Conservation (phyloP, 2,797 vertebrate species). For the Smutsia gigantea region DNA sequence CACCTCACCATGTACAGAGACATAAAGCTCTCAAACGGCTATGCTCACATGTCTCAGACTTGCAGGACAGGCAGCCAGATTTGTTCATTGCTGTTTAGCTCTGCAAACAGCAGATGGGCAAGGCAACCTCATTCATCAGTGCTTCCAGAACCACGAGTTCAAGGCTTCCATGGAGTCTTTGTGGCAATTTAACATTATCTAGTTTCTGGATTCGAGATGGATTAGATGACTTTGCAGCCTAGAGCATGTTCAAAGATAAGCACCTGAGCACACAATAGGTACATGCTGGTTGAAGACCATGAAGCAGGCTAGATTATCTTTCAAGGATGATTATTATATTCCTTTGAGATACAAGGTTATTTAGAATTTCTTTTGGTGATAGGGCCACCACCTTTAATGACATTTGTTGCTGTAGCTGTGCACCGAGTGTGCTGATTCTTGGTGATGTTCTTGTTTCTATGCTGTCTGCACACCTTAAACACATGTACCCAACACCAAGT, state of each 20-base stretch:
- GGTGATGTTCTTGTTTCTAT: background rate
- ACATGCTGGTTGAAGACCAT: background rate
- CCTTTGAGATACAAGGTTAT: background rate
- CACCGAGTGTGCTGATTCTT: background rate
- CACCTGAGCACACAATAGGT: background rate
- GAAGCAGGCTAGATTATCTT: background rate
- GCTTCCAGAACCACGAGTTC: background rate
- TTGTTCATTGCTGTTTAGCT: background rate
- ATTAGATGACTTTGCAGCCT: background rate
- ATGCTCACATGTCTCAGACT: background rate
- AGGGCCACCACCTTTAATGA: too few relatives aligned
- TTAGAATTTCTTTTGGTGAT: background rate
- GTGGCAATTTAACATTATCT: background rate
- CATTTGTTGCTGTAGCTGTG: background rate
- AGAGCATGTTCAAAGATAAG: background rate
- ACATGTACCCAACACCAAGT: background rate
- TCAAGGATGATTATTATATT: background rate
- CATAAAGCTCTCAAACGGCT: background rate
- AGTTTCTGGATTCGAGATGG: background rate
- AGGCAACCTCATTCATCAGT: background rate
- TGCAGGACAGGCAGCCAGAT: too few relatives aligned
- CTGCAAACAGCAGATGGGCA: background rate
- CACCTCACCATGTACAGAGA: background rate
- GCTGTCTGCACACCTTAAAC: background rate
- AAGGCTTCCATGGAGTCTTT: background rate